These are phyloP conservation scores for Eonycteris spelaea DNA, from an alignment of 2,113 vertebrate species.

Conservation along the genomic window DNA sequence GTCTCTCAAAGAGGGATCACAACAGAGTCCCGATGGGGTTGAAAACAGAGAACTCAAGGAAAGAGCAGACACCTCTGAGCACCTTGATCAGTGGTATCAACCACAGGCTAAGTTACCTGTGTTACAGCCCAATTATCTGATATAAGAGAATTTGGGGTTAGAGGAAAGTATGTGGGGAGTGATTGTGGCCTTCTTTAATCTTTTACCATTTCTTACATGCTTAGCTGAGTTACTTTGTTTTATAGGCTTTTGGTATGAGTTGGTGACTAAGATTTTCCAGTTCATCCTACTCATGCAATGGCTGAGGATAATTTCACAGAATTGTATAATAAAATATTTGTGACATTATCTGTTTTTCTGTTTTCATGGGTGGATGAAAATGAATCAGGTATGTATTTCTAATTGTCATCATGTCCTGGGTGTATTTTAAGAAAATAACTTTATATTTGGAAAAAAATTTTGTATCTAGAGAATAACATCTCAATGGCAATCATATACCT, in stretches of 20 bases:
- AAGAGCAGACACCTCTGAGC: background rate
- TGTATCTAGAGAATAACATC: background rate
- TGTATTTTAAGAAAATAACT: background rate
- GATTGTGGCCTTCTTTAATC: background rate
- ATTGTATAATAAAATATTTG: background rate
- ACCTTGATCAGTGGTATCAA: background rate
- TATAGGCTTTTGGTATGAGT: background rate
- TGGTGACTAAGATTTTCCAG: background rate
- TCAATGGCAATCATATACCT: background rate
- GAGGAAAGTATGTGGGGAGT: rapidly evolving
- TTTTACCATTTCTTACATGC: background rate
- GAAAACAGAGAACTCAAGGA: background rate
- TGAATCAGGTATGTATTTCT: background rate
- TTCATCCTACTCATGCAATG: background rate
- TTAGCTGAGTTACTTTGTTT: background rate
- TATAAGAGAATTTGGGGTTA: background rate
- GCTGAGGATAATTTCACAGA: background rate
- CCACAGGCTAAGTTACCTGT: background rate
- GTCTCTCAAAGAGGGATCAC: background rate
- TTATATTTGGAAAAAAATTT: background rate
- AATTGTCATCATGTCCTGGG: background rate
- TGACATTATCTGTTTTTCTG: background rate
- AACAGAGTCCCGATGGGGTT: background rate
- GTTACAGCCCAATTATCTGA: background rate
- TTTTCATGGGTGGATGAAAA: background rate